Base-by-base conservation (phyloP, 2,113 vertebrate genomes). In the Brachyistius frenatus region DNA sequence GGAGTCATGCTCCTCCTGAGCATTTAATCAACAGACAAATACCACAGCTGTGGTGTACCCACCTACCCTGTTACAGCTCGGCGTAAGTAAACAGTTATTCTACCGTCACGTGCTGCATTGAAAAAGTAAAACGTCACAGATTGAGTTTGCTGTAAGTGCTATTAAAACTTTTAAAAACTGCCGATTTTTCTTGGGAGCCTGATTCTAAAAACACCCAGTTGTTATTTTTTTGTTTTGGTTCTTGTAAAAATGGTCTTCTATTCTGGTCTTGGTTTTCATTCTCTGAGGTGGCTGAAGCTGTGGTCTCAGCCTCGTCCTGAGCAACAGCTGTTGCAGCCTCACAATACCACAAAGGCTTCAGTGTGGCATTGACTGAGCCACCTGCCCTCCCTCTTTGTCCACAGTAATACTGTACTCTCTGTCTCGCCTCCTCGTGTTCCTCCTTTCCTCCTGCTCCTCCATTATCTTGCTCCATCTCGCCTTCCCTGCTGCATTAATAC, bases 271-370 rank as follows among this genome's bases (percentile, higher is more conserved):
- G 78, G 41, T 78, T 76, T 83, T 83, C 57, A 37, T 72, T 85
- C 63, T 81, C 65, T 53, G 66, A 71, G 72, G 76, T 62, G 69
- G 68, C 73, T 76, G 61, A n/a, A 71, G 76, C 88, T 83, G 62
- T 81, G 75, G 74, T 80, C 74, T 53, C 66, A 13, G 79, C 74
- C 68, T 78, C 33, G 61, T 86, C 64, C 71, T 60, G 54, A 78
- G 78, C 76, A 88, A 73, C 92, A 93, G 90, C 92, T 93, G 92
- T 80, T 66, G 81, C 81, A 60, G 78, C 73, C 85, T 83, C 66
- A 92, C 87, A 90, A 92, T 87, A 75, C 84, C 87, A 93, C 89
- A 92, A 90, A 91, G 89, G 85, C 81, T 80, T 88, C 66, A 55
- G 66, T 47, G 90, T 86, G 88, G 86, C 87, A 87, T 87, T 90